Base-by-base conservation (phyloP, 2,113 vertebrate species). In the Emberiza fucata region DNA sequence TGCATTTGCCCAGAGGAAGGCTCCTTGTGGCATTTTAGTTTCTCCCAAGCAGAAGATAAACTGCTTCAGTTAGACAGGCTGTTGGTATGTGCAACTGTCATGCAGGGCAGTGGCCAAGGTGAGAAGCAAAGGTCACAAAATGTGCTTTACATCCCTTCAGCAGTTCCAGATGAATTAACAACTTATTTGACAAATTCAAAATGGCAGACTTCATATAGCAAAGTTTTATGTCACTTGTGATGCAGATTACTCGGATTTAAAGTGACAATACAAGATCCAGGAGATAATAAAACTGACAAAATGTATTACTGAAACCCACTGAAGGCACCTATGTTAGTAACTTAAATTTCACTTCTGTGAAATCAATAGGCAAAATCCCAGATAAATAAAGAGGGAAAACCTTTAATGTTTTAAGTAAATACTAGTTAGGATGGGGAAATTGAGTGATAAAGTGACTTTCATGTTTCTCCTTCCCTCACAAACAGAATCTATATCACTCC, bases 231-330 rank as follows among this genome's bases (percentile, higher is more conserved):
- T 94, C 86, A 92, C 57, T 94, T 92, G 51, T 57, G 48, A 79
- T 87, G 81, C 37, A 61, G 72, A 89, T 75, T 94, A 81, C 61
- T 87, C 0, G 21, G 57, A 92, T 94, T 94, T 94, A 95, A 96
- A 95, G 45, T 94, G 93, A 89, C 96, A 94, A 65, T 65, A 54
- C 57, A 85, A 88, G 86, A 88, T 84, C 77, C 64, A 77, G 37
- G 28, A 92, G 65, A n/a, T 72, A 79, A 95, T 87, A 97, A 92
- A 94, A 53, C 61, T 95, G 92, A 94, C 93, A 92, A 79, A 92
- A 72, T 2, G 2, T 54, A 44, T 95, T 95, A 94, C 77, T 72
- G 83, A 89, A 91, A 53, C 37, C 53, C 69, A 81, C 23, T 2
- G 10, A 86, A 95, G 91, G 18, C 31, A 87, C 51, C 65, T 53